phyloP scores from a whole-genome alignment of 2,113 vertebrate genomes.

The Sporophila hypoxantha region DNA sequence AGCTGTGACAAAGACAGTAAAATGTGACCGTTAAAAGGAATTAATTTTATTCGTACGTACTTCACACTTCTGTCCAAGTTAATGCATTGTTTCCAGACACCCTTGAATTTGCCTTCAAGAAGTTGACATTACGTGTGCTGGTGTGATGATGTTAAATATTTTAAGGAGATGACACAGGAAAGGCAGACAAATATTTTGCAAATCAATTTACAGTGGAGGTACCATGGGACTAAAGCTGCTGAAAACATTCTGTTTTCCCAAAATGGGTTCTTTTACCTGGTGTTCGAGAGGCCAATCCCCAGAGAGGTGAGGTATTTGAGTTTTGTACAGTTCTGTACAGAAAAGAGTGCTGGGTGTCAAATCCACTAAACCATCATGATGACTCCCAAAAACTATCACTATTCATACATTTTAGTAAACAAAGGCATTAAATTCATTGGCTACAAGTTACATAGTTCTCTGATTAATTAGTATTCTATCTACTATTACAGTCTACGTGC shows the following conservation, averaged over 20 bases:
- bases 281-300: background rate
- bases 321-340: background rate
- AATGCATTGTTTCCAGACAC: background rate
- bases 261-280: background rate
- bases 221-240: background rate
- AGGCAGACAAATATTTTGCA: background rate
- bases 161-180: background rate
- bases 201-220: background rate
- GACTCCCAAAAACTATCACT: background rate
- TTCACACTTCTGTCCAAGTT: background rate
- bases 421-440: background rate
- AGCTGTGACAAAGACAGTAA: background rate
- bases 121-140: background rate
- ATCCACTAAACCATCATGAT: background rate
- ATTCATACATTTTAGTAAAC: background rate
- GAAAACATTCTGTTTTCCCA: background rate
- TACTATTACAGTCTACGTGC: rapidly evolving
- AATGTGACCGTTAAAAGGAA: background rate
- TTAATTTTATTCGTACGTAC: background rate
- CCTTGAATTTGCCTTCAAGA: background rate
- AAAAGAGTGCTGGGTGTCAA: background rate
- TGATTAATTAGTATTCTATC: background rate
- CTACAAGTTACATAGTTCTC: background rate
- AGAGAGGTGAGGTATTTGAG: background rate
- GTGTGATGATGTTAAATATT: background rate